Conservation (phyloP, 2,888 invertebrate genomes). For the Opisthograptis luteolata region DNA sequence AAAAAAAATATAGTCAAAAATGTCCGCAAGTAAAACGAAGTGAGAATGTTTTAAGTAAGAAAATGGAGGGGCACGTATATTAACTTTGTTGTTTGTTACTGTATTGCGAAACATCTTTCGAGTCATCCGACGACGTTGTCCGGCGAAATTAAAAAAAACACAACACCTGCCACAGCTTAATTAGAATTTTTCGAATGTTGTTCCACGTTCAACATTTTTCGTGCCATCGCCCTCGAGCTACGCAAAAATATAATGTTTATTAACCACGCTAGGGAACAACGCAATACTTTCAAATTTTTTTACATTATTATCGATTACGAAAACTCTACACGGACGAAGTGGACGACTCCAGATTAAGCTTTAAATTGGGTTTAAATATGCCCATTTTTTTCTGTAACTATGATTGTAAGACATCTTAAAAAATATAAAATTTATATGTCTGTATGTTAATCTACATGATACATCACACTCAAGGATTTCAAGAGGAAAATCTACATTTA, state of each 20-base stretch:
- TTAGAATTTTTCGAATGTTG: slow-evolving; percentile 81
- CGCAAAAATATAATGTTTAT: slow-evolving; percentile 57
- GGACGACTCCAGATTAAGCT: too few relatives aligned
- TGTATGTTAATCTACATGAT: too few relatives aligned
- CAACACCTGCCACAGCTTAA: slow-evolving; percentile 76
- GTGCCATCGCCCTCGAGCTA: slow-evolving; percentile 27
- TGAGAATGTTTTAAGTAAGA: not conserved
- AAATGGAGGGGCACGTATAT: slow-evolving; percentile 49
- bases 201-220: slow-evolving; percentile 39
- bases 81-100: slow-evolving; percentile 52
- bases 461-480: too few relatives aligned
- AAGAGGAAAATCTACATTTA: too few relatives aligned
- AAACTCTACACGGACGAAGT: too few relatives aligned
- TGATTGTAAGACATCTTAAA: too few relatives aligned
- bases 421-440: too few relatives aligned
- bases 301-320: too few relatives aligned
- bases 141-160: slow-evolving; percentile 75
- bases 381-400: too few relatives aligned
- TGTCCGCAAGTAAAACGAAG: not conserved
- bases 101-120: slow-evolving; percentile 59
- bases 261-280: slow-evolving; percentile 36
- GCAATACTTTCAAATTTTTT: too few relatives aligned
- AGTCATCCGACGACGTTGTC: slow-evolving; percentile 74
- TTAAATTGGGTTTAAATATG: too few relatives aligned
- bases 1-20: not conserved